Base-by-base conservation (phyloP, 2,797 vertebrate species). In the Microctenopoma lineatum region DNA sequence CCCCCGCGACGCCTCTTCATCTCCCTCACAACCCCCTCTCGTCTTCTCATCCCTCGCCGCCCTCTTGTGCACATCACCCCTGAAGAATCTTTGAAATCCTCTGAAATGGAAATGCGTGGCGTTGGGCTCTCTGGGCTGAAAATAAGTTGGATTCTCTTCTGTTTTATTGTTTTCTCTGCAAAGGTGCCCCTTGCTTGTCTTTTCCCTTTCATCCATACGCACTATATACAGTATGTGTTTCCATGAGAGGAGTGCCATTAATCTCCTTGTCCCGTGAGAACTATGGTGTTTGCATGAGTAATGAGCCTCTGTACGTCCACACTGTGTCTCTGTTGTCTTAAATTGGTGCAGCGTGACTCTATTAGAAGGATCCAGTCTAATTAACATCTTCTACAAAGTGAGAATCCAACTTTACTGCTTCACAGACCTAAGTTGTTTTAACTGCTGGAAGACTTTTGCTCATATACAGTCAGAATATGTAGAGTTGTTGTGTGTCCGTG, bases 291-390 rank as follows among this genome's bases (percentile, higher is more conserved):
- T 92, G 80, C 70, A 63, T 87, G 76, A 81, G 80, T 92, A 93
- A 93, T 90, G 90, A 90, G 88, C 32, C 73, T 87, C 83, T 64
- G 59, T 79, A 84, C 26, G 15, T 89, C 80, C 18, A 21, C 50
- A 32, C 77, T 15, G 76, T 75, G 83, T 84, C 82, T 81, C 83
- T 81, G 77, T 86, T 84, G 86, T 86, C 84, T 84, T 84, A 92
- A 92, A 93, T 91, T 92, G 90, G 77, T 86, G 78, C 79, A 52
- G 77, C 45, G 70, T 81, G 88, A 84, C 86, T 89, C 80, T 81
- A 82, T 91, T 91, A 87, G 86, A 77, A 26, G 57, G 73, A 89
- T 90, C 75, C 75, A 14, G 59, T 47, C 76, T 85, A 90, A 92
- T 90, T 92, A 90, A 73, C 39, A 27, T 77, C 78, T 75, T 63